Percentiles rank a stretch among this genome's conserved stretches.
These are phyloP conservation scores for Pocillopora grandis DNA, from an alignment of 92 coral and sea anemone species.

Conservation along the genomic window DNA sequence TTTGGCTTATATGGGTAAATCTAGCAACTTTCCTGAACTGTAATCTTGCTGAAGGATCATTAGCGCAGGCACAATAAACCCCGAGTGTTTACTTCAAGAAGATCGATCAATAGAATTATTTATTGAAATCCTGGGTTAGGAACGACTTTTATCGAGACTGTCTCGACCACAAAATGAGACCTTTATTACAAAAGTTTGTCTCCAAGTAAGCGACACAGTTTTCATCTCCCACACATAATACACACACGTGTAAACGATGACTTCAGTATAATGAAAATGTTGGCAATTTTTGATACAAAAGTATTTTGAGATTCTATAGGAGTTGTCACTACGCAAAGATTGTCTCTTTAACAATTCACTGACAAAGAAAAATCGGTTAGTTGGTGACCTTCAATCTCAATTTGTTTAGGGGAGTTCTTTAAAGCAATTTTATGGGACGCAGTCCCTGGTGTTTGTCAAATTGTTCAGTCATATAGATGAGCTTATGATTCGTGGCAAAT, in stretches of 20 bases:
- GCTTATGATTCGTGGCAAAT: background rate
- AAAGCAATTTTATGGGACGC: background rate
- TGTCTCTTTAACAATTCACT: background rate
- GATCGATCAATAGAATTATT: conserved; percentile 2
- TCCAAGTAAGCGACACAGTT: background rate
- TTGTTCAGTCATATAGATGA: too few species aligned
- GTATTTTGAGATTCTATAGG: background rate
- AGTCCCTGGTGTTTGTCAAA: conserved; percentile 1
- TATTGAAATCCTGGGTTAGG: background rate
- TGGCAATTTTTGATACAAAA: background rate
- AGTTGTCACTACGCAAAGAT: background rate
- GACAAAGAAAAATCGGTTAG: background rate
- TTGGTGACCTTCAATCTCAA: background rate
- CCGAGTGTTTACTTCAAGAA: background rate
- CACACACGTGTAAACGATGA: background rate
- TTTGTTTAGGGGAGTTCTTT: conserved; percentile 9
- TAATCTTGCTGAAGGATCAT: background rate
- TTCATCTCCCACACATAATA: background rate
- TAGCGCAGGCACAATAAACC: background rate
- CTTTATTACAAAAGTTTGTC: background rate
- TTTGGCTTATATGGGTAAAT: background rate
- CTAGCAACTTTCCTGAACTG: background rate
- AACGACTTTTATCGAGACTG: background rate
- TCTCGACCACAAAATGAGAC: background rate
- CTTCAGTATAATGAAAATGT: background rate